Evolutionary conservation across 2,888 invertebrate genomes (phyloP), one percentile per base, ranked within the genome.

Genomic region (Amphipoea lucens): DNA sequence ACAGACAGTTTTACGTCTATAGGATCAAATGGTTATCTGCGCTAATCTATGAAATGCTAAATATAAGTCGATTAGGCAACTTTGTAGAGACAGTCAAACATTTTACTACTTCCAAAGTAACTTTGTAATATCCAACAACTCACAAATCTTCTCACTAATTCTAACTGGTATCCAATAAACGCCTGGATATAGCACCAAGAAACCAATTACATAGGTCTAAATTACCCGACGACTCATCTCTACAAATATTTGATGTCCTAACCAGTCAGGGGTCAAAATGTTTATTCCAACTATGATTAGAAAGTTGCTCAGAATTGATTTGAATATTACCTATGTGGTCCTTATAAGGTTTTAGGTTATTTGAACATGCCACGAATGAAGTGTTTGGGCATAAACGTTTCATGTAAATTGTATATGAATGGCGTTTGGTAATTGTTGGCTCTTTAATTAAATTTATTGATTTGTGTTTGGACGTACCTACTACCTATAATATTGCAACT

Each of bases 261-360:
- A 87, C 68, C 45, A 70, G 85, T 72, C 79, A 76, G 17, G 75
- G 89, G 86, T 87, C 78, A 85, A 67, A 78, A 42, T 67, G 75
- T 76, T 78, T 70, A 79, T 71, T 81, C 63, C 5, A 17, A 23
- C 76, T 78, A 74, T 76, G 69, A 77, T 82, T 88, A 71, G 88
- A 88, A 86, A 89, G 86, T 88, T 85, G 80, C 60, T 70, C 62
- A 77, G 80, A 66, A 85, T 85, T 62, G 63, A 89, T 88, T 87
- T 83, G 78, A 85, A 89, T 88, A 83, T 88, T 82, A 77, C 71
- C 11, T 69, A 45, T 48, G 36, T 70, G 62, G 29, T 57, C 83
- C 70, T 70, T 87, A 79, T 77, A 79, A 60, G 80, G 83, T 57
- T 75, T 72, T 62, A 36, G 29, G 65, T 14, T 85, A 72, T 76